Evolutionary conservation across 1,140 invertebrate genomes (phyloP).

Genomic region (Pissodes strobi): DNA sequence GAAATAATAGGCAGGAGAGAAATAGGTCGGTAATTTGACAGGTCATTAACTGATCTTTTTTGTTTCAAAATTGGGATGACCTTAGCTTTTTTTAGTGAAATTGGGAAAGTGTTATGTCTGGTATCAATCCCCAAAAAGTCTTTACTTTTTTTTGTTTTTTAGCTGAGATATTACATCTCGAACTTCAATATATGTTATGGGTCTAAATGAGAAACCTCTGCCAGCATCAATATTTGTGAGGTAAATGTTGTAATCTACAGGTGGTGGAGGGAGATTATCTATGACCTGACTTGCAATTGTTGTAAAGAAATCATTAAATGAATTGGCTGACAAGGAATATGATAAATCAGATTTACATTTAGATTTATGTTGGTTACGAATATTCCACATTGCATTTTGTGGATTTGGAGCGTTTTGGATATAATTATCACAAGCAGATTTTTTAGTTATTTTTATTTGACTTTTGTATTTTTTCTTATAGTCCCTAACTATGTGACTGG

Average conservation of each 20-base stretch:
- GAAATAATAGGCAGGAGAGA: neutral
- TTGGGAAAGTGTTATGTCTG: neutral
- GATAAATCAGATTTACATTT: neutral
- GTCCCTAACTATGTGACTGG: neutral
- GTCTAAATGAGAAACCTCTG: neutral
- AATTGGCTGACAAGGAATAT: neutral
- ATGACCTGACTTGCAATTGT: neutral
- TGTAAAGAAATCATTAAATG: neutral
- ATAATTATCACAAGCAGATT: no score
- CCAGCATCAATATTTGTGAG: neutral
- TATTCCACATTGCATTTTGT: neutral
- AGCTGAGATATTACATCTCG: neutral
- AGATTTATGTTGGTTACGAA: neutral
- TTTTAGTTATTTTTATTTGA: neutral
- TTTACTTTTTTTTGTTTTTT: neutral
- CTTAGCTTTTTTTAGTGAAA: neutral
- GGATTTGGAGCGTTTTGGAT: neutral
- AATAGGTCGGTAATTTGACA: conserved; percentile 1
- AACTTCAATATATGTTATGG: neutral
- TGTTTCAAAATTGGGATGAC: neutral
- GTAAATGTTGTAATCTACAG: neutral
- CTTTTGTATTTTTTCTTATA: no score
- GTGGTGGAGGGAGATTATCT: neutral
- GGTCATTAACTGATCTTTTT: neutral
- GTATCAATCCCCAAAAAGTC: neutral